A percentile compares a stretch with the other conserved stretches of the same genome.
phyloP scores from a whole-genome alignment of 2,113 vertebrate species.

The Sturnus vulgaris region DNA sequence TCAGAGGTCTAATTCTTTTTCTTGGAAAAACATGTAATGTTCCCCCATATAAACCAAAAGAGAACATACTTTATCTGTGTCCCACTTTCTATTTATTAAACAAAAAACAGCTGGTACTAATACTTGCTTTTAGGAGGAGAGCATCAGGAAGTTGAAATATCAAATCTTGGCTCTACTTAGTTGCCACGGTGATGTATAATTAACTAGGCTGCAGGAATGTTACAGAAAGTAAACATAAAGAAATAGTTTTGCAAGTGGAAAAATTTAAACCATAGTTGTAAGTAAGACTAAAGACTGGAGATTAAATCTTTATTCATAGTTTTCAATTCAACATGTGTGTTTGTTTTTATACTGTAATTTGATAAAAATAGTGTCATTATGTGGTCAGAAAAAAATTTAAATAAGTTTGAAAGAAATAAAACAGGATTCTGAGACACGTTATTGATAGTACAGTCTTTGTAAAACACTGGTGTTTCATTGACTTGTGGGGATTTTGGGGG shows the following conservation, averaged over 20 bases:
- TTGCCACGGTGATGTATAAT: slow-evolving; percentile 29
- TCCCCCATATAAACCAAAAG: slow-evolving; percentile 40
- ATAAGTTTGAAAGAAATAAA: neutral
- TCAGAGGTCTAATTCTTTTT: slow-evolving; percentile 41
- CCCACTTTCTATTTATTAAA: slow-evolving; percentile 65
- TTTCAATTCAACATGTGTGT: neutral
- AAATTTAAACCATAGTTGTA: neutral
- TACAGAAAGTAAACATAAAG: neutral
- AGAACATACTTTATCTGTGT: slow-evolving; percentile 51
- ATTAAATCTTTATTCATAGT: neutral
- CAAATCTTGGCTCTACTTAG: neutral
- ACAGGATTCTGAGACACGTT: neutral
- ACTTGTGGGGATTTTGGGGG: neutral
- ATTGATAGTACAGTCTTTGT: neutral
- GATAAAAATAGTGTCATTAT: neutral
- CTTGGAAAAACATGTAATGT: slow-evolving; percentile 54
- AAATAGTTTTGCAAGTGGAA: slow-evolving; percentile 22
- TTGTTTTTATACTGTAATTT: slow-evolving; percentile 17
- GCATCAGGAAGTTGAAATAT: slow-evolving; percentile 32
- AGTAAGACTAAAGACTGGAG: neutral
- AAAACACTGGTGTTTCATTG: neutral
- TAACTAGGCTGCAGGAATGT: slow-evolving; percentile 18
- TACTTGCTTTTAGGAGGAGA: slow-evolving; percentile 45
- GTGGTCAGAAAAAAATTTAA: slow-evolving; percentile 1
- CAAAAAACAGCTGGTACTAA: slow-evolving; percentile 61